Evolutionary conservation across 2,888 invertebrate species (phyloP).

Genomic region (Catocala nupta): DNA sequence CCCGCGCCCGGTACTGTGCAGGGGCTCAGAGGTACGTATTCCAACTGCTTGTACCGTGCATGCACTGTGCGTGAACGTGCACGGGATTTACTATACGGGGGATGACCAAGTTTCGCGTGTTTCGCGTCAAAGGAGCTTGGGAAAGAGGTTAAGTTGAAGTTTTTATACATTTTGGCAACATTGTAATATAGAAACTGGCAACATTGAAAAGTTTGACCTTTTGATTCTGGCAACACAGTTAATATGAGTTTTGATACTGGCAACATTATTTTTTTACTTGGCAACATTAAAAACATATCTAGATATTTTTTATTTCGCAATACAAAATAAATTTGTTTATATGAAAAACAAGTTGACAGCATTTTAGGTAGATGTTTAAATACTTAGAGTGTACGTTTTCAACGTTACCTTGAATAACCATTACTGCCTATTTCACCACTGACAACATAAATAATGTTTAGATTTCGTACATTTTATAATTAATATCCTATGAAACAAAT

Average conservation of each 20-base stretch:
- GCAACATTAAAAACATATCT: slow-evolving; percentile 12
- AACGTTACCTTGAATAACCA: neutral
- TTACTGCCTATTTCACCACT: slow-evolving; percentile 1
- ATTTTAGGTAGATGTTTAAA: slow-evolving; percentile 2
- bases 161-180: slow-evolving; percentile 14
- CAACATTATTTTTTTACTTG: slow-evolving; percentile 3
- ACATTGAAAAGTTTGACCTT: neutral
- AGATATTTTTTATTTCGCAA: slow-evolving; percentile 8
- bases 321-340: neutral
- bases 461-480: no score
- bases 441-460: neutral
- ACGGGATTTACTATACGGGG: slow-evolving; percentile 9
- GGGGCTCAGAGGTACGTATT: slow-evolving; percentile 80
- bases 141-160: slow-evolving; percentile 19
- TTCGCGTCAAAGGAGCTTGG: slow-evolving; percentile 6
- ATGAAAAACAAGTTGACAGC: no score
- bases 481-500: no score
- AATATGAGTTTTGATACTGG: neutral
- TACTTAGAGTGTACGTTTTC: neutral
- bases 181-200: no score
- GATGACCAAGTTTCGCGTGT: slow-evolving; percentile 12
- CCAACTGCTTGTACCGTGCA: slow-evolving; percentile 16
- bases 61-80: slow-evolving; percentile 17
- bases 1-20: slow-evolving; percentile 77
- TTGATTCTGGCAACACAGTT: slow-evolving; percentile 11